Conservation (phyloP, 2,113 vertebrate species). For the Austrofundulus limnaeus region DNA sequence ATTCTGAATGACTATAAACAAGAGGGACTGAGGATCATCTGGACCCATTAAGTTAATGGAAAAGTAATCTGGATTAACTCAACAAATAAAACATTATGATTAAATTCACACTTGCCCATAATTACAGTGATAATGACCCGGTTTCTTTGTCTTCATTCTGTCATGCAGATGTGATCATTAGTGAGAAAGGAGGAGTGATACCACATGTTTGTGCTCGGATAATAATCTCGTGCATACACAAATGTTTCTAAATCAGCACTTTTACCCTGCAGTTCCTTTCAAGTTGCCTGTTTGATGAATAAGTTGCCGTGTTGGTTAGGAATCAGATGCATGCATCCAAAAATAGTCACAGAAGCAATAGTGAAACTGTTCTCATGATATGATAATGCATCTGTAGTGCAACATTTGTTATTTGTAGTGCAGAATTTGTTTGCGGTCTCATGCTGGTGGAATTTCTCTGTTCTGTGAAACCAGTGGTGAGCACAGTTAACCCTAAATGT, state of each 20-base stretch:
- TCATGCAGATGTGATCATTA: neutral
- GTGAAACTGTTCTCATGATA: conserved; percentile 50
- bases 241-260: conserved; percentile 13
- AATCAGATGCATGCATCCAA: conserved; percentile 40
- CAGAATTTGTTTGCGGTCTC: conserved; percentile 11
- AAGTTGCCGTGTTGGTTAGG: conserved; percentile 20
- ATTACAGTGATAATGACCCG: neutral
- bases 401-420: conserved; percentile 24
- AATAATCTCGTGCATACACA: neutral
- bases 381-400: conserved; percentile 52
- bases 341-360: conserved; percentile 53
- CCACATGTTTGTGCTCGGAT: neutral
- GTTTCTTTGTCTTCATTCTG: neutral
- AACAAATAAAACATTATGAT: neutral
- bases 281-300: conserved; percentile 37
- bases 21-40: too few relatives aligned
- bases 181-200: neutral
- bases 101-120: neutral
- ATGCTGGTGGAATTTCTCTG: conserved; percentile 8
- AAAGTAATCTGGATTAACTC: neutral
- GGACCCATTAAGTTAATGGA: neutral
- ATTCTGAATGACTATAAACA: too few relatives aligned
- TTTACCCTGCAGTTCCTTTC: conserved; percentile 33
- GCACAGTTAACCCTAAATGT: too few relatives aligned
- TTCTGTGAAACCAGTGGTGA: too few relatives aligned